Conservation (phyloP, 2,888 invertebrate genomes). For the Marronus borbonicus region DNA sequence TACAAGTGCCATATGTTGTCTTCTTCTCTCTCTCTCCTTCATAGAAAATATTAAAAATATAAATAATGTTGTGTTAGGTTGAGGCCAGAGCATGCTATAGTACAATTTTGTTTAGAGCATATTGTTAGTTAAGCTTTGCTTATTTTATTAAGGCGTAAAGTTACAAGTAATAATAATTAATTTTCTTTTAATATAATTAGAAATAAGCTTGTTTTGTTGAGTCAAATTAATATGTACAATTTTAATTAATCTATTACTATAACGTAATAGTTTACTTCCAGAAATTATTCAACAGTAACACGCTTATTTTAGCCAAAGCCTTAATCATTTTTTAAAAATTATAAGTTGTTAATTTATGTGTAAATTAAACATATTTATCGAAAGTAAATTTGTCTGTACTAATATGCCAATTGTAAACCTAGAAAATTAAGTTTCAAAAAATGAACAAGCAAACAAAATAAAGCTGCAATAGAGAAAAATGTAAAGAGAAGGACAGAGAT, state of each 20-base stretch:
- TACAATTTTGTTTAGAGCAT: constrained; percentile 45
- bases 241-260: not conserved
- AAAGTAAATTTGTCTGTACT: constrained; percentile 45
- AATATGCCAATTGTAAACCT: constrained; percentile 50
- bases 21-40: constrained; percentile 89
- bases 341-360: constrained; percentile 47
- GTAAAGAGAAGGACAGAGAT: constrained; percentile 48
- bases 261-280: not conserved
- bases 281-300: constrained; percentile 10
- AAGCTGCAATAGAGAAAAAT: constrained; percentile 50
- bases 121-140: constrained; percentile 51
- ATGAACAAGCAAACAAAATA: constrained; percentile 51
- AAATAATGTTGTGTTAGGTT: constrained; percentile 33
- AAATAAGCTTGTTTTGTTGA: constrained; percentile 35
- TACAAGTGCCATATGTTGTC: constrained; percentile 92
- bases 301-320: constrained; percentile 33
- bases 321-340: constrained; percentile 43
- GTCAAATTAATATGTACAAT: constrained; percentile 10
- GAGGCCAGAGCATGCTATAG: constrained; percentile 44
- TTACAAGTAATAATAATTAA: constrained; percentile 39
- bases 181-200: constrained; percentile 39
- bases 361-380: constrained; percentile 45
- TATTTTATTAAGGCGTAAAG: constrained; percentile 48
- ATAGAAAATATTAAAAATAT: constrained; percentile 35
- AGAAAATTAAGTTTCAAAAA: constrained; percentile 44